A percentile compares a stretch with the other conserved stretches of the same genome.
These are phyloP conservation scores for Goniozus legneri DNA, from an alignment of 1,140 invertebrate genomes.

Conservation along the genomic window DNA sequence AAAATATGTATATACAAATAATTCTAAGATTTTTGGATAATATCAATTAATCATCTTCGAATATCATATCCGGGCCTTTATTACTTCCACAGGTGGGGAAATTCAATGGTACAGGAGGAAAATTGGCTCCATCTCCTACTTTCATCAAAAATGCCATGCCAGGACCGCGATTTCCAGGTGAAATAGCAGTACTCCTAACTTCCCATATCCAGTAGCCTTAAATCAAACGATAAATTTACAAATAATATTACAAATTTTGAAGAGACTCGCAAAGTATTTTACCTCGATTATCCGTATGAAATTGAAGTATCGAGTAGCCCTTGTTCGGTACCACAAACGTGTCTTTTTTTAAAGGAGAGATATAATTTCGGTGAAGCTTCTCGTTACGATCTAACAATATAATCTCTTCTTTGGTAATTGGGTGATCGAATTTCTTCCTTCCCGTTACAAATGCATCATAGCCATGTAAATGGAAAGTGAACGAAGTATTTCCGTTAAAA, in stretches of 20 bases:
- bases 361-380: conserved; percentile 44
- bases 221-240: background rate
- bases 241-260: background rate
- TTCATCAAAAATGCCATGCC: conserved; percentile 44
- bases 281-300: conserved; percentile 36
- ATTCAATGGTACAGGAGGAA: conserved; percentile 33
- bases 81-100: conserved; percentile 45
- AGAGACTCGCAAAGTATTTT: conserved; percentile 1
- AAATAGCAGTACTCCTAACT: conserved; percentile 25
- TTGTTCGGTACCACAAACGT: conserved; percentile 37
- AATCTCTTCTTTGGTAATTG: conserved; percentile 27
- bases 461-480: conserved; percentile 33
- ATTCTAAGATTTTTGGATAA: background rate
- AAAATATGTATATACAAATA: background rate
- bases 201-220: conserved; percentile 38
- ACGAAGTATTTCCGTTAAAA: conserved; percentile 26
- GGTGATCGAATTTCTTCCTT: conserved; percentile 16
- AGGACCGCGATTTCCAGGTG: conserved; percentile 12
- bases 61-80: conserved; percentile 20
- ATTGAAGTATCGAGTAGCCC: conserved; percentile 32
- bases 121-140: conserved; percentile 31
- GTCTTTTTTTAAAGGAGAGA: conserved; percentile 30
- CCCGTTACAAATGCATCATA: conserved; percentile 28
- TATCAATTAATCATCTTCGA: conserved; percentile 14
- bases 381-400: conserved; percentile 38